Base-by-base conservation (phyloP, 1,140 invertebrate genomes). In the Xylocopa sonorina region DNA sequence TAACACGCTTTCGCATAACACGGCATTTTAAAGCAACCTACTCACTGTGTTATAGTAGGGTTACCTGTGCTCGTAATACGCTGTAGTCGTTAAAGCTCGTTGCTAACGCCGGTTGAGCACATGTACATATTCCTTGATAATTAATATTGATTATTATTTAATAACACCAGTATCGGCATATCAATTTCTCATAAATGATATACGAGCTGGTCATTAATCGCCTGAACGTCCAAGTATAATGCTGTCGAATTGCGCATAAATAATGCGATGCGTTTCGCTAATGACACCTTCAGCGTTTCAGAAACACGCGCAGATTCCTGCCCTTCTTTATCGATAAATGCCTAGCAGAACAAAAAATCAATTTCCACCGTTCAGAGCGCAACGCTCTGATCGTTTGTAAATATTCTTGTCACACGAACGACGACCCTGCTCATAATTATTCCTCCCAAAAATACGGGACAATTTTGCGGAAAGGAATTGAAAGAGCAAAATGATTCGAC, bases 111-210 rank as follows among this genome's bases (percentile, higher is more conserved):
- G 18, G 14, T 58, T 27, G 41, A 72, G 9, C 57, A 18, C n/a
- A 10, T 48, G 58, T 32, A 29, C 58, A 46, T 60, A 63, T 60
- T 71, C 41, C 14, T 38, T 46, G 68, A 73, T 41, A 72, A 78
- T 78, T 53, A 63, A 46, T 78, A 73, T 78, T 72, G 48, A 78
- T 78, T 78, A 53, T 38, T 72, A 73, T 78, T 73, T 78, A 73
- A 78, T 64, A 60, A 55, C 41, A 60, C 43, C 57, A 18, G 50
- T 64, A 69, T 48, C 69, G 77, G 32, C 58, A 60, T 62, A 64
- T 73, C 68, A 55, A 72, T 63, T 78, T 73, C 68, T 64, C 68
- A 34, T 53, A 27, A 78, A 64, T 72, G 58, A 78, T 78, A 71
- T 78, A 78, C 55, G 75, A 71, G 66, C 34, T 21, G 10, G n/a